These are phyloP conservation scores for Hydrolagus affinis DNA, from an alignment of 2,113 vertebrate genomes.

Conservation along the genomic window DNA sequence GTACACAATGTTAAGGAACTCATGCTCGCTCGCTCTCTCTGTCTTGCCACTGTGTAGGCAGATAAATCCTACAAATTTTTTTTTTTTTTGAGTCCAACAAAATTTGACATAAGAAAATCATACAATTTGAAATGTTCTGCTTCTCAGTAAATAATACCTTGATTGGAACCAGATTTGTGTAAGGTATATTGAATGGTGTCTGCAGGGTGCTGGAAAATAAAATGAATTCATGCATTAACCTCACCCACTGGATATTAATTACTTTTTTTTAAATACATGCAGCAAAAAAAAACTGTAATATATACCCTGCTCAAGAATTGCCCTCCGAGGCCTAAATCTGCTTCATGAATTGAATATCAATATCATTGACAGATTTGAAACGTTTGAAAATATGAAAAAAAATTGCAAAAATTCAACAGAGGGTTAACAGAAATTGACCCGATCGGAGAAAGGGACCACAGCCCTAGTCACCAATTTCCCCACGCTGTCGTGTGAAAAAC, in stretches of 20 bases:
- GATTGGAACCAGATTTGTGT: conserved; percentile 81
- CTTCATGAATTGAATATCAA: background rate
- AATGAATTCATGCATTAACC: conserved; percentile 75
- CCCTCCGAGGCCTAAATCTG: background rate
- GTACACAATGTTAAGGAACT: background rate
- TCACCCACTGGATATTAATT: conserved; percentile 91
- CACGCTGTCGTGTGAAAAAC: no score
- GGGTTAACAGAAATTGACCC: background rate
- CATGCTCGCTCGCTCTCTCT: no score
- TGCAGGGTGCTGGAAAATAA: conserved; percentile 76
- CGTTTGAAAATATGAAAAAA: background rate
- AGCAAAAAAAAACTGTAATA: conserved; percentile 33
- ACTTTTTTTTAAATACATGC: conserved; percentile 89
- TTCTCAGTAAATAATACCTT: conserved; percentile 68
- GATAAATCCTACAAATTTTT: background rate
- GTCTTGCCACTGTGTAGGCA: background rate
- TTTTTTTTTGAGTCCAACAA: background rate
- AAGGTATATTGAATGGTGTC: conserved; percentile 63
- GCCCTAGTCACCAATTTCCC: background rate
- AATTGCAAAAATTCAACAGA: background rate
- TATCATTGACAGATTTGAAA: no score
- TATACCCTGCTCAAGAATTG: background rate
- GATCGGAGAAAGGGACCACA: background rate
- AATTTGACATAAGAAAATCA: background rate
- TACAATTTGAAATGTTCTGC: conserved; percentile 40